Evolutionary conservation across 2,888 invertebrate species (phyloP), one percentile per base, ranked within the genome.

Genomic region (Alcis repandata): DNA sequence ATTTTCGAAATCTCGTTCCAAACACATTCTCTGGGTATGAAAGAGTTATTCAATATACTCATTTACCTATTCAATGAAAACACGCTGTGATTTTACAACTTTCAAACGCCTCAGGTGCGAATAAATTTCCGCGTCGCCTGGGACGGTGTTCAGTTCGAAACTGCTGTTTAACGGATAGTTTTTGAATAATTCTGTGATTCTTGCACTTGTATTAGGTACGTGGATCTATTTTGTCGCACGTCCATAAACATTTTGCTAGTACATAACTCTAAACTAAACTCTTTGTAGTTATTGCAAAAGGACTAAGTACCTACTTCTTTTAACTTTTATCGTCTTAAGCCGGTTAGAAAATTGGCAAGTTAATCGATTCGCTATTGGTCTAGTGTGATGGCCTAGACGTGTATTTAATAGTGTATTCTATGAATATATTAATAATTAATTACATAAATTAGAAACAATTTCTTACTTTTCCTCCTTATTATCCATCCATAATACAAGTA

Each of bases 1-100:
- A 79, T 82, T 79, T 72, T 59, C 64, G 71, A 77, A 80, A 78
- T 79, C 74, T 70, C 72, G 79, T 74, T 79, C 75, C 71, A 72
- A 70, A 71, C 74, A 74, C 74, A 69, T 72, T 70, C 69, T 51
- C 63, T 66, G 69, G 67, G 63, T 73, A 74, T 74, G 66, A 74
- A 72, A 33, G 71, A 69, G 67, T 72, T 74, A 75, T 80, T 79
- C 70, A 73, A 73, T 74, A 70, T 77, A 57, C 71, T 73, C 68
- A 61, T 67, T 66, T 66, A 71, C 71, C 66, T 67, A 78, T 77
- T 75, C 71, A 74, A 74, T 74, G 67, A 59, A 72, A 70, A 71
- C 57, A 66, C 49, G 22, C 59, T 59, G 69, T 67, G 64, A 59
- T 67, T 70, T 76, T 72, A 74, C 69, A 69, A 69, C 65, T 70